Evolutionary conservation across 2,113 vertebrate species (phyloP), one percentile per base, ranked within the genome.

Genomic region (Oreochromis niloticus): DNA sequence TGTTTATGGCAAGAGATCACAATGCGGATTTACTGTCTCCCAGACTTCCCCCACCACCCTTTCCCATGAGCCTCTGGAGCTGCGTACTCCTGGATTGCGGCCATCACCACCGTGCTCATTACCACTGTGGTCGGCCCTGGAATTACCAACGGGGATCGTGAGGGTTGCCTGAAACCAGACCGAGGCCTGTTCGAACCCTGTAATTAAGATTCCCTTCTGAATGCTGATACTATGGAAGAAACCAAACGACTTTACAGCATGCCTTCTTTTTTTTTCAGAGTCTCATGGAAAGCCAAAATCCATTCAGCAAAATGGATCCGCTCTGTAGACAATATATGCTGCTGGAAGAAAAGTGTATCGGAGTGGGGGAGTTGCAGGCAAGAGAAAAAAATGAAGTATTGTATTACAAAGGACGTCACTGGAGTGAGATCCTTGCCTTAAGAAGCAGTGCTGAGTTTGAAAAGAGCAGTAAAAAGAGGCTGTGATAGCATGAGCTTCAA

Each of bases 171-270:
- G 95, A 94, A 96, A 95, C 92, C 83, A 92, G 90, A 94, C 95
- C 94, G 87, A 89, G 90, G 92, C 94, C 92, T 85, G 91, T 79
- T 88, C 52, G 4, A 95, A 96, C 89, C 94, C 95, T 96, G 93
- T 96, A 95, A 97, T 97, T 96, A 96, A 95, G 94, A 95, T 96
- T 95, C 94, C 95, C 91, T 85, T 86, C 84, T 94, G 95, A 95
- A 91, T 94, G 93, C 95, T 96, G 96, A 96, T 96, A 94, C 95
- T 94, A 94, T 94, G 94, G 93, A 95, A 96, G 94, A 95, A 95
- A 95, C 90, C 92, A 94, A 96, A 96, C 75, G 90, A 96, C 93
- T 96, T 96, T 96, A 94, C 94, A 96, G 93, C 90, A 92, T 95
- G 94, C 92, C 27, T 78, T n/a, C 24, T 78, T 87, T 75, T 88